phyloP scores from a whole-genome alignment of 2,797 vertebrate species.

The Phoxinus dragarum region DNA sequence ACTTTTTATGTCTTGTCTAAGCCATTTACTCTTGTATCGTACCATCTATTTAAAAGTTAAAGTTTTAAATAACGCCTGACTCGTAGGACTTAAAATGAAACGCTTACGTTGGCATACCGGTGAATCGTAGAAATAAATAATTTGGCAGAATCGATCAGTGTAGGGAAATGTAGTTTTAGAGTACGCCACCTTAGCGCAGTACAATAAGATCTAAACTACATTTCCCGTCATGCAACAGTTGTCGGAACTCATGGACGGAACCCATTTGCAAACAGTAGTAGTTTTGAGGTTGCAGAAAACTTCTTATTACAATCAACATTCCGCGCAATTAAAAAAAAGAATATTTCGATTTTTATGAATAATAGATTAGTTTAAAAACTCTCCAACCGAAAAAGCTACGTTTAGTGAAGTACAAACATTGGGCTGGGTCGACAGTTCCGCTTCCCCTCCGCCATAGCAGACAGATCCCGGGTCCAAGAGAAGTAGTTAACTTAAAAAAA shows the following conservation, averaged over 20 bases:
- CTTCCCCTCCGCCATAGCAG: constrained; percentile 66
- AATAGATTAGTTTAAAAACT: background rate
- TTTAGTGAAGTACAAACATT: constrained; percentile 29
- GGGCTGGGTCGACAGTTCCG: constrained; percentile 67
- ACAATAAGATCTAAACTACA: constrained; percentile 4
- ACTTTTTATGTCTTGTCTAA: background rate
- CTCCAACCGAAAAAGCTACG: background rate
- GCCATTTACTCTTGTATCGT: background rate
- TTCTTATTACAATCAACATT: background rate
- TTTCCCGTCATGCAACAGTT: constrained; percentile 35
- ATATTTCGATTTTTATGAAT: background rate
- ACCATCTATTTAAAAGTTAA: background rate
- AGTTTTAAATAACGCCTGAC: background rate
- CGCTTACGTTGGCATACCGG: background rate
- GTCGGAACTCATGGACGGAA: constrained; percentile 30
- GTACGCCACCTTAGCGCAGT: accelerated
- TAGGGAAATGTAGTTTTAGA: constrained; percentile 40
- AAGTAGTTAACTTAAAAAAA: constrained; percentile 40
- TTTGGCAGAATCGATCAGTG: background rate
- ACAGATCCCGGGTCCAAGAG: constrained; percentile 54
- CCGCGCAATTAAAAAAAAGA: background rate
- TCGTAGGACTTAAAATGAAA: background rate
- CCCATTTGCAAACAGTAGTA: background rate
- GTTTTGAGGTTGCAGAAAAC: constrained; percentile 30
- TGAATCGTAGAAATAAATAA: background rate